Percentiles rank a stretch among this genome's conserved stretches.
Conservation (phyloP, 2,113 vertebrate genomes). For the Enhydra lutris region DNA sequence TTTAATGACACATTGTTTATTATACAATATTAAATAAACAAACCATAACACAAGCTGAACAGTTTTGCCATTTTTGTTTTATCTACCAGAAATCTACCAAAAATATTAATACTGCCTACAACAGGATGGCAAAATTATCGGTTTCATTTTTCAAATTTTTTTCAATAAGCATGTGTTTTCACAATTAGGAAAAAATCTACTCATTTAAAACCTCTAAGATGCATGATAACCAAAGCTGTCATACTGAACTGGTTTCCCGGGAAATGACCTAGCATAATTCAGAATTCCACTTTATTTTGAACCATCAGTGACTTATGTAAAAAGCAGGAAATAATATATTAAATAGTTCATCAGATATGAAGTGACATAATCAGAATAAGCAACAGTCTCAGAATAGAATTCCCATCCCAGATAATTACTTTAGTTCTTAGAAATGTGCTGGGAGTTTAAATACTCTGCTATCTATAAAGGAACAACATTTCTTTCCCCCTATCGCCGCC, state of each 20-base stretch:
- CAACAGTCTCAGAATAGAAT: slow-evolving; percentile 35
- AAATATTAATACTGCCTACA: neutral
- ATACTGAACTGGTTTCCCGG: neutral
- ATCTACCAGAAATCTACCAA: slow-evolving; percentile 5
- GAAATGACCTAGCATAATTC: slow-evolving; percentile 28
- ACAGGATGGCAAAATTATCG: neutral
- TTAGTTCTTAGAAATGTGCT: slow-evolving; percentile 36
- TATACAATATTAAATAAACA: neutral
- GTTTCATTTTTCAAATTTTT: slow-evolving; percentile 17
- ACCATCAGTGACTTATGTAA: slow-evolving; percentile 21
- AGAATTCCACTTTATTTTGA: slow-evolving; percentile 27
- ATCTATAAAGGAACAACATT: slow-evolving; percentile 30
- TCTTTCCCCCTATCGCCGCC: neutral
- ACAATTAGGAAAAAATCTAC: neutral
- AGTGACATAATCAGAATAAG: slow-evolving; percentile 6
- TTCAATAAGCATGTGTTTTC: neutral
- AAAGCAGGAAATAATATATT: slow-evolving; percentile 39
- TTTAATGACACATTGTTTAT: neutral
- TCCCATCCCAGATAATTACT: slow-evolving; percentile 15
- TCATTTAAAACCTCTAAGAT: slow-evolving; percentile 6
- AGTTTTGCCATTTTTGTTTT: neutral
- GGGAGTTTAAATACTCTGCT: slow-evolving; percentile 5
- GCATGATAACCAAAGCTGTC: neutral
- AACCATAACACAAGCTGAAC: neutral
- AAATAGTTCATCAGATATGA: slow-evolving; percentile 49